Percentiles rank a stretch among this genome's conserved stretches.
phyloP scores from a whole-genome alignment of 2,113 vertebrate genomes.

The Plestiodon gilberti region DNA sequence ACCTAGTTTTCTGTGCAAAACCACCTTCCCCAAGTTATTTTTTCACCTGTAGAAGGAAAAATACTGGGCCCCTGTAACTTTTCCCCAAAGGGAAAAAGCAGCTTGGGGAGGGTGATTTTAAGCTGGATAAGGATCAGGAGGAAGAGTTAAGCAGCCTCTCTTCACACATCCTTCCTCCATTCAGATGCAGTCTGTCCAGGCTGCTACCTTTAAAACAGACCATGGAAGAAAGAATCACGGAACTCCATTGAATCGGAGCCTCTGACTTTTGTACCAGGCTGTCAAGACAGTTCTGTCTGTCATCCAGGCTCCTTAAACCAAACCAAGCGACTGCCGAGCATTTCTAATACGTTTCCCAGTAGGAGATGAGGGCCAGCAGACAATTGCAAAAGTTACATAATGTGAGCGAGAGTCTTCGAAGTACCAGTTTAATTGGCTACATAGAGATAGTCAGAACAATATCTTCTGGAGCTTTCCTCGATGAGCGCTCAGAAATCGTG shows the following conservation, averaged over 20 bases:
- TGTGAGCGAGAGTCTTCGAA: not conserved
- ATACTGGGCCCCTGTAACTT: not conserved
- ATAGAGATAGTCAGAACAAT: not conserved
- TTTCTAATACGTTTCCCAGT: not conserved
- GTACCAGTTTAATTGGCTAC: slow-evolving; percentile 39
- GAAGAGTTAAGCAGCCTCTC: not conserved
- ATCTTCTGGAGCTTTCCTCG: not conserved
- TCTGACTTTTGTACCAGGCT: not conserved
- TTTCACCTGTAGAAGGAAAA: not conserved
- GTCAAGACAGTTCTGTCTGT: not conserved
- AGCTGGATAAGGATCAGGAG: not conserved
- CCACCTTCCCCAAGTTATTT: not conserved
- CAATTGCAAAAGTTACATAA: not conserved
- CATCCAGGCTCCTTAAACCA: not conserved
- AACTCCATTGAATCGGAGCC: not conserved
- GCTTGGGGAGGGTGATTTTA: not conserved
- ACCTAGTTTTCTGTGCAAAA: not conserved
- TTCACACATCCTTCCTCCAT: not conserved
- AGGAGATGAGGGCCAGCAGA: not conserved
- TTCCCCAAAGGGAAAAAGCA: not conserved
- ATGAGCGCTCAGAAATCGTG: slow-evolving; percentile 26
- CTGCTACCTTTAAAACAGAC: too few relatives aligned
- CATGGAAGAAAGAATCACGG: not conserved
- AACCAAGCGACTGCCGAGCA: not conserved
- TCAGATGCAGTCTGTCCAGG: not conserved